Percentiles rank a stretch among this genome's conserved stretches.
These are phyloP conservation scores for Bombus balteatus DNA, from an alignment of 1,140 invertebrate genomes.

Conservation along the genomic window DNA sequence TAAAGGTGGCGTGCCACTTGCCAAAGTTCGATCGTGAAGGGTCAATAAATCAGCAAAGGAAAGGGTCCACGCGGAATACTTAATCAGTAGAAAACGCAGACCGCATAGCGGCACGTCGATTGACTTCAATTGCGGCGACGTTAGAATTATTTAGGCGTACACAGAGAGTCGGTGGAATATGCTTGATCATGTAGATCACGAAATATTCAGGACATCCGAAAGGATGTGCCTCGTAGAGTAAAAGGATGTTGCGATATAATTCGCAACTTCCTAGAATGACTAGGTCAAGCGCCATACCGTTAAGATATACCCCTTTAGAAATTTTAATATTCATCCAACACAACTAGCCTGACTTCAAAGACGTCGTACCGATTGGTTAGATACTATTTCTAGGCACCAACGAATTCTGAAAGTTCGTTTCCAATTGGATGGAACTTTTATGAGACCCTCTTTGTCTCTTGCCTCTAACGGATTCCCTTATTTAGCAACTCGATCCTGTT, in stretches of 20 bases:
- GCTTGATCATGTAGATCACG: conserved; percentile 56
- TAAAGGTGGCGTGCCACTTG: conserved; percentile 38
- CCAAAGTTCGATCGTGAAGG: conserved; percentile 4
- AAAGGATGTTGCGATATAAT: conserved; percentile 35
- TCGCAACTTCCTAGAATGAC: conserved; percentile 46
- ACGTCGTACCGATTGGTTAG: not conserved
- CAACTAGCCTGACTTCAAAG: conserved; percentile 32
- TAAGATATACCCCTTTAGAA: not conserved
- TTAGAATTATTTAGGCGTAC: conserved; percentile 61
- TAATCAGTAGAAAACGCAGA: conserved; percentile 59
- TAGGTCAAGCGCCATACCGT: conserved; percentile 36
- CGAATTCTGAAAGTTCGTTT: conserved; percentile 21
- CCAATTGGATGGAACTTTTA: conserved; percentile 41
- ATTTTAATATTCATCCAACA: conserved; percentile 62
- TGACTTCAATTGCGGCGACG: conserved; percentile 34
- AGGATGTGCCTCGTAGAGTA: conserved; percentile 25
- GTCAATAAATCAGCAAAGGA: conserved; percentile 41
- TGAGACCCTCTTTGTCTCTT: not conserved
- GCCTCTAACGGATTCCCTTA: conserved; percentile 1
- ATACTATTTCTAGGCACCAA: not conserved
- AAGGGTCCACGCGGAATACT: conserved; percentile 56
- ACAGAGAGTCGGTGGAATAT: not conserved
- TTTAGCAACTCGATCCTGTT: not conserved
- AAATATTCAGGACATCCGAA: conserved; percentile 39
- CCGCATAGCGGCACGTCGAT: conserved; percentile 56